Conservation (phyloP, 1,140 invertebrate species). For the Drosophila sechellia region DNA sequence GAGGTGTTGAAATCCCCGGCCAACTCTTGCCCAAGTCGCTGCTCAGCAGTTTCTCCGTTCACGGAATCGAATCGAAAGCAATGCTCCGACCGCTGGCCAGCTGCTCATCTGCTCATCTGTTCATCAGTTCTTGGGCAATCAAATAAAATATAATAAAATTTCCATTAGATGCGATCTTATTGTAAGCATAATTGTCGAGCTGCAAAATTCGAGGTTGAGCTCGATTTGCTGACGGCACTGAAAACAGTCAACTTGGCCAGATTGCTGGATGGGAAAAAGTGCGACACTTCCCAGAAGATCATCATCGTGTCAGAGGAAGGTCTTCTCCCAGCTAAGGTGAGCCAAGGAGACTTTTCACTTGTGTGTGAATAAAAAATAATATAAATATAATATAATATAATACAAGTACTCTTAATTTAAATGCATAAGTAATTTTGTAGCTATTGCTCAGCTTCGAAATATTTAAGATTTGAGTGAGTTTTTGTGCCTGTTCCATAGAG, state of each 20-base stretch:
- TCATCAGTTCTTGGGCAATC: constrained; percentile 38
- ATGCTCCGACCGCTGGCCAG: constrained; percentile 18
- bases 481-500: background rate
- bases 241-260: constrained; percentile 5
- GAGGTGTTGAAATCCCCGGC: constrained; percentile 1
- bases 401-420: no score
- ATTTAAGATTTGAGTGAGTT: background rate
- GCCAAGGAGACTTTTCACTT: background rate
- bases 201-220: constrained; percentile 34
- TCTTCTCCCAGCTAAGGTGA: background rate
- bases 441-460: no score
- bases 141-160: background rate
- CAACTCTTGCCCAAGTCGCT: constrained; percentile 5
- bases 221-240: constrained; percentile 17
- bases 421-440: no score
- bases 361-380: no score
- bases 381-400: no score
- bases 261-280: constrained; percentile 15
- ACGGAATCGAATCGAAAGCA: constrained; percentile 39
- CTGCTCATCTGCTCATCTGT: constrained; percentile 7
- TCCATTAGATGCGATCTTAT: background rate
- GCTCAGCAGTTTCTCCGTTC: constrained; percentile 71
- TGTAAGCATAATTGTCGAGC: constrained; percentile 11
- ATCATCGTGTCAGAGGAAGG: background rate
- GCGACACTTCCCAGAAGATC: background rate